Evolutionary conservation across 2,797 vertebrate genomes (phyloP), one percentile per base, ranked within the genome.

Genomic region (Picus viridis): DNA sequence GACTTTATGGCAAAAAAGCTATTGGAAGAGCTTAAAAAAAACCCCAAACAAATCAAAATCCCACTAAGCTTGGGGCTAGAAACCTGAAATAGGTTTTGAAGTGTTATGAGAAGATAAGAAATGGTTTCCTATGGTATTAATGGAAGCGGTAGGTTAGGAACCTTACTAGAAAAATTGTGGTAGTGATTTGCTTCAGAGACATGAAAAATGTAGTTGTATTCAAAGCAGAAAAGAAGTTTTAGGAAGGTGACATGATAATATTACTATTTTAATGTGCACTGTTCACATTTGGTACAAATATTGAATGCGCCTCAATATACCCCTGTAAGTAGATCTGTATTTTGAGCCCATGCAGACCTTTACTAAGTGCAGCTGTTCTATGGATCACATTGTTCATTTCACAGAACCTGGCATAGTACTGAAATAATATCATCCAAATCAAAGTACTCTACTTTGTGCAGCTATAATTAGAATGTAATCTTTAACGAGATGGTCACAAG

Each of bases 1-100:
- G 39, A 75, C 89, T 88, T 93, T 91, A 76, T 6, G 36, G n/a
- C 61, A 73, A 18, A 68, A 89, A 87, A 93, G 16, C 24, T 83
- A 61, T 85, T 76, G 83, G 89, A 85, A 90, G 39, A 62, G 29
- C 65, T 93, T 88, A 61, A 7, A 49, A 47, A 47, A 39, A 39
- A 43, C 41, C 11, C 47, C 47, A 49, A 49, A 49, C 49, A 49
- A 49, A 17, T 24, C 2, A 45, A 83, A 77, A 12, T 1, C 6
- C 23, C 26, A 41, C 2, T 3, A 27, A 43, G 6, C 27, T 51
- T 82, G 62, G 45, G 45, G 12, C 56, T 86, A 18, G 41, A 83
- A 83, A 6, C 81, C 78, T 89, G 59, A 78, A 79, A 86, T 75
- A 26, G 20, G 17, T 68, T 61, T 59, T 82, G 43, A 88, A 79